Evolutionary conservation across 2,797 vertebrate species (phyloP).

Genomic region (Ctenosaura bakeri): DNA sequence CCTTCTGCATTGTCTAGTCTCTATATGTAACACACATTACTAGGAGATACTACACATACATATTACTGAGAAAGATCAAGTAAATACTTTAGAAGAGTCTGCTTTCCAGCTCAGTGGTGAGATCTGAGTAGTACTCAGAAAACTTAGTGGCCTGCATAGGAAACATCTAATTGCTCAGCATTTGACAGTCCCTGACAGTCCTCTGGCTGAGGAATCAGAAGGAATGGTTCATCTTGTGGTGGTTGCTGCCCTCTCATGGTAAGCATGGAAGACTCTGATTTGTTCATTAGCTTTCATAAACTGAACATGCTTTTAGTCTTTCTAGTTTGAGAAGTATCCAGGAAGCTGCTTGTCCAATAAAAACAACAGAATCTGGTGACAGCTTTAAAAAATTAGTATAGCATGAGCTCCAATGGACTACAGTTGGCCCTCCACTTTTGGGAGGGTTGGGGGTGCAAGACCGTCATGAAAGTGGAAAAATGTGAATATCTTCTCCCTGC

Average conservation of each 20-base stretch:
- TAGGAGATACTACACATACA: not conserved
- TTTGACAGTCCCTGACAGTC: not conserved
- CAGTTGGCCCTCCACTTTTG: no score
- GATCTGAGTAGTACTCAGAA: not conserved
- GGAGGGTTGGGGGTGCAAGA: no score
- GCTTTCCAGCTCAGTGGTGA: not conserved
- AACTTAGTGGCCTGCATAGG: not conserved
- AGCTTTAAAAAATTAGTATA: no score
- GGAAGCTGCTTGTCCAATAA: not conserved
- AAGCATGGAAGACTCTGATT: not conserved
- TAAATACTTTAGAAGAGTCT: not conserved
- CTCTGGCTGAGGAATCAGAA: not conserved
- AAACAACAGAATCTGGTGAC: not conserved
- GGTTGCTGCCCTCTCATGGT: constrained; percentile 32
- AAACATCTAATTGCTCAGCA: not conserved
- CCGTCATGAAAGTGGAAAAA: no score
- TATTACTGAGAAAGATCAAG: not conserved
- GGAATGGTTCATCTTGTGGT: not conserved
- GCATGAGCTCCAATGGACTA: no score
- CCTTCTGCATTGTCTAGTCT: not conserved
- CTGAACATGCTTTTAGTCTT: not conserved
- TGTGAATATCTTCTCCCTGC: no score
- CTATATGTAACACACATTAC: not conserved
- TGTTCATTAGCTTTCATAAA: not conserved
- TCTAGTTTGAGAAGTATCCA: not conserved